Evolutionary conservation across 2,888 invertebrate genomes (phyloP).

Genomic region (Creontiades dilutus): DNA sequence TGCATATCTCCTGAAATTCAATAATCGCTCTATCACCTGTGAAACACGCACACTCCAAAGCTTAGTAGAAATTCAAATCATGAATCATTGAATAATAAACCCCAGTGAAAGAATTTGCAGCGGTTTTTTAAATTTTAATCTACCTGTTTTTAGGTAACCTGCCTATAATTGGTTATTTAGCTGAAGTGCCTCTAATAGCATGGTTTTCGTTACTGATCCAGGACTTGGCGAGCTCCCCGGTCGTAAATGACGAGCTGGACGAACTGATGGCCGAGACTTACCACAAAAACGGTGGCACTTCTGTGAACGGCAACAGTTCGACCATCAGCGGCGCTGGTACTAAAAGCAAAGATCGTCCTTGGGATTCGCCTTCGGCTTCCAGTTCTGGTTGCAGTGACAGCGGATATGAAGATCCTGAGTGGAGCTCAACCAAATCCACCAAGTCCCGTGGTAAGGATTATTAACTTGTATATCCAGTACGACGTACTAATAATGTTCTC

Average conservation of each 20-base stretch:
- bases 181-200: neutral
- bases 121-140: no score
- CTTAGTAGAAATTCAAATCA: no score
- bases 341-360: conserved; percentile 42
- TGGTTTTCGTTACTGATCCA: conserved; percentile 5
- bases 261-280: conserved; percentile 71
- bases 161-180: no score
- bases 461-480: neutral
- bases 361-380: conserved; percentile 51
- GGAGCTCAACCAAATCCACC: conserved; percentile 74
- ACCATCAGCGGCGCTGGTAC: neutral
- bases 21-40: no score
- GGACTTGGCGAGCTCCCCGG: conserved; percentile 61
- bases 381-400: conserved; percentile 70
- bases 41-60: no score
- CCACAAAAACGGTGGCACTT: conserved; percentile 26
- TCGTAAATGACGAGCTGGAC: conserved; percentile 66
- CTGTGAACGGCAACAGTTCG: neutral
- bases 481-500: no score
- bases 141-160: no score
- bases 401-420: conserved; percentile 74
- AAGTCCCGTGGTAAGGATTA: conserved; percentile 76
- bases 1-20: no score
- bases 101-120: no score
- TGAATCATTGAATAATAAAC: no score